Conservation (phyloP, 2,888 invertebrate species). For the Axea sp. region DNA sequence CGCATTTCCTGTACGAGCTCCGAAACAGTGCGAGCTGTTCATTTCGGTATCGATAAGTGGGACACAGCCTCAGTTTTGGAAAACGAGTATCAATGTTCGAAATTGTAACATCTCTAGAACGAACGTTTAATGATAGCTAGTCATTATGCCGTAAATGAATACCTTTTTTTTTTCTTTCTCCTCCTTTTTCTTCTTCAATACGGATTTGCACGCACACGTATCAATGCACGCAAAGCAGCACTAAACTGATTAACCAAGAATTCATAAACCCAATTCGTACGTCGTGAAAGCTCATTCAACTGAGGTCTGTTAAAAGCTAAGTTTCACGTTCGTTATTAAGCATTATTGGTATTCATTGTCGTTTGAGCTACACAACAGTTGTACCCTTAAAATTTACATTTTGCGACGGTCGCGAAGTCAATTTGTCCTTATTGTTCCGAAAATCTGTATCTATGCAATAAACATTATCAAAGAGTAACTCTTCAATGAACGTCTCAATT, state of each 20-base stretch:
- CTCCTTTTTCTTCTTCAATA: slow-evolving; percentile 12
- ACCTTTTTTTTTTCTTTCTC: too few relatives aligned
- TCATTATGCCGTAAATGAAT: too few relatives aligned
- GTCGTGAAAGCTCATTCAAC: slow-evolving; percentile 12
- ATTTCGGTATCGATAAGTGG: neutral
- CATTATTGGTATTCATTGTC: slow-evolving; percentile 32
- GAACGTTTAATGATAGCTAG: slow-evolving; percentile 31
- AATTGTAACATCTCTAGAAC: slow-evolving; percentile 11
- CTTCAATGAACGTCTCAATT: slow-evolving; percentile 47
- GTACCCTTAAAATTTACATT: slow-evolving; percentile 13
- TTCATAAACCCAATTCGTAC: slow-evolving; percentile 19
- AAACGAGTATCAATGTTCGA: slow-evolving; percentile 2
- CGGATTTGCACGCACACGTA: slow-evolving; percentile 27
- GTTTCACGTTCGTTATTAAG: slow-evolving; percentile 19
- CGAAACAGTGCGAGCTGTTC: too few relatives aligned
- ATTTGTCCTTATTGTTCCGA: slow-evolving; percentile 12
- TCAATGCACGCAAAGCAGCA: slow-evolving; percentile 31
- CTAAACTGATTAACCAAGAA: slow-evolving; percentile 18
- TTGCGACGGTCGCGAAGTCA: slow-evolving; percentile 14
- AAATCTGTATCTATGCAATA: slow-evolving; percentile 17
- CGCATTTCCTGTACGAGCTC: neutral
- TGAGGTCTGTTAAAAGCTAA: slow-evolving; percentile 10
- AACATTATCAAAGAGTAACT: slow-evolving; percentile 21
- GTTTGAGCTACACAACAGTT: slow-evolving; percentile 43
- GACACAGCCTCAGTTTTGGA: neutral